These are phyloP conservation scores for Cabera pusaria DNA, from an alignment of 2,888 invertebrate species.

Conservation along the genomic window DNA sequence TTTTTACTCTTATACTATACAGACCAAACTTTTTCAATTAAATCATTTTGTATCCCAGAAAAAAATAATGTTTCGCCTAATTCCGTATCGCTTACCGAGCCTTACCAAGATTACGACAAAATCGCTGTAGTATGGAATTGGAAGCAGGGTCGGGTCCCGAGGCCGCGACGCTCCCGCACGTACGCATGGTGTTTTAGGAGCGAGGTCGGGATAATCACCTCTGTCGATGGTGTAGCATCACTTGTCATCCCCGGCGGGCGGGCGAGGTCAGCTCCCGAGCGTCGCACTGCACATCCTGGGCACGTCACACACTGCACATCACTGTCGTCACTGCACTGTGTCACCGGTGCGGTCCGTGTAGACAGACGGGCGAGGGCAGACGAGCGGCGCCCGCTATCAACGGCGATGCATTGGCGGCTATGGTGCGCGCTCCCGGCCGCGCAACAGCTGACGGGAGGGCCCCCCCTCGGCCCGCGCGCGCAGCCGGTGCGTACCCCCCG, in stretches of 20 bases:
- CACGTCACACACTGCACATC: constrained; percentile 59
- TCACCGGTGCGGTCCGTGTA: constrained; percentile 46
- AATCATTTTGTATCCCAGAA: no score
- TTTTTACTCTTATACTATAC: constrained; percentile 54
- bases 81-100: constrained; percentile 61
- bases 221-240: constrained; percentile 80
- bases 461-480: constrained; percentile 58
- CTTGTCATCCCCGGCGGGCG: constrained; percentile 71
- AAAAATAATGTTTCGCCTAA: constrained; percentile 11
- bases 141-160: constrained; percentile 36
- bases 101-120: constrained; percentile 39
- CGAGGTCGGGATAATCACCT: constrained; percentile 80
- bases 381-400: constrained; percentile 69
- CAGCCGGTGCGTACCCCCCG: constrained; percentile 68
- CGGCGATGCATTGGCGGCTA: constrained; percentile 78
- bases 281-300: constrained; percentile 66
- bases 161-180: constrained; percentile 59
- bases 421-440: constrained; percentile 71
- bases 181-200: constrained; percentile 66
- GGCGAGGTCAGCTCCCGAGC: constrained; percentile 71
- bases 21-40: constrained; percentile 32
- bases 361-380: constrained; percentile 38
- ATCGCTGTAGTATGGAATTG: constrained; percentile 19
- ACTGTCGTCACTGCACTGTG: constrained; percentile 54
- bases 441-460: constrained; percentile 83